Percentiles rank a stretch among this genome's conserved stretches.
Conservation (phyloP, 2,888 invertebrate genomes). For the Reticulitermes lucifugus region DNA sequence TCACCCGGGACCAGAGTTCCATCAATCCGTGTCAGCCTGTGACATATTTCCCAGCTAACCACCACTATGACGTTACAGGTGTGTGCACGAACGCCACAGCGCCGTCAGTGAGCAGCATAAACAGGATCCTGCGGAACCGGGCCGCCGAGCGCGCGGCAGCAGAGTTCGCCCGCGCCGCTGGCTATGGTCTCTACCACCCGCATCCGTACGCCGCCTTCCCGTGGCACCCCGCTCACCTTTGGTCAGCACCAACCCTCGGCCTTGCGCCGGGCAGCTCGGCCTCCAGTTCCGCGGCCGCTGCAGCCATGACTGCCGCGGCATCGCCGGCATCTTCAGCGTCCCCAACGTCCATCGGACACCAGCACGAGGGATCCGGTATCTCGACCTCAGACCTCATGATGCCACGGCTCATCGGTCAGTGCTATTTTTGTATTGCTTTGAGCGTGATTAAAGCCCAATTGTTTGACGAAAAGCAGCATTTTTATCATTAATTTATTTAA, state of each 20-base stretch:
- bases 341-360: conserved; percentile 55
- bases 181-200: conserved; percentile 86
- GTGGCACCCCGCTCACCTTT: conserved; percentile 64
- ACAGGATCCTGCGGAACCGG: conserved; percentile 93
- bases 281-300: conserved; percentile 51
- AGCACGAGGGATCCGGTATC: conserved; percentile 36
- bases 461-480: no score
- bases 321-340: conserved; percentile 51
- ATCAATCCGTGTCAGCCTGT: no score
- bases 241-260: conserved; percentile 55
- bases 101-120: conserved; percentile 97
- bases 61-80: conserved; percentile 69
- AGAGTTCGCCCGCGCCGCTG: conserved; percentile 93
- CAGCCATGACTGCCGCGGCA: conserved; percentile 47
- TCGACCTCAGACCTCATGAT: conserved; percentile 51
- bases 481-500: no score
- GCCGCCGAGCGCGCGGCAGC: conserved; percentile 97
- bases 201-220: conserved; percentile 74
- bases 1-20: no score
- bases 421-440: no score
- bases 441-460: no score
- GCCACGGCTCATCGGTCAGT: conserved; percentile 57
- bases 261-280: conserved; percentile 52
- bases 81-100: conserved; percentile 96
- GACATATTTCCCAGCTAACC: not conserved